Evolutionary conservation across 92 coral and sea anemone genomes (phyloP).

Genomic region (Metridium senile): DNA sequence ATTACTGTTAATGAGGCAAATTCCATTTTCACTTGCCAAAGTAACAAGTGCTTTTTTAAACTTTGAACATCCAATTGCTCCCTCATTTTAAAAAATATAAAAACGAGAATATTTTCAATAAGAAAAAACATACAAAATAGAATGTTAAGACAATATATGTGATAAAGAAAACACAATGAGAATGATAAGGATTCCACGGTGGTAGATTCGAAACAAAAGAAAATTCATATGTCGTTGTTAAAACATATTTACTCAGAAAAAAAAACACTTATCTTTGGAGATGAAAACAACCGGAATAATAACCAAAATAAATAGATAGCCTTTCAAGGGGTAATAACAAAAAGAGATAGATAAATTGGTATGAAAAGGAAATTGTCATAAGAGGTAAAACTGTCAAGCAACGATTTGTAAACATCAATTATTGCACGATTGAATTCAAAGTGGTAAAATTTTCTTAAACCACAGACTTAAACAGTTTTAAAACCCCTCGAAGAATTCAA

Average conservation of each 20-base stretch:
- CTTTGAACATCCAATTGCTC: no score
- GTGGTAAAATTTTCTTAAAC: background rate
- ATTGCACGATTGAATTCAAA: background rate
- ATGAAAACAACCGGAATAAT: background rate
- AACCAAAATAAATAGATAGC: background rate
- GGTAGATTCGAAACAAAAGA: background rate
- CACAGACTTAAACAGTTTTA: background rate
- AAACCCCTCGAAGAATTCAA: background rate
- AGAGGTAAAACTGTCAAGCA: background rate
- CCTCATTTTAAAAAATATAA: no score
- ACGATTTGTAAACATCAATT: background rate
- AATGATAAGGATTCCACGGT: background rate
- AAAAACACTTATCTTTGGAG: background rate
- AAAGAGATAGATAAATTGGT: background rate
- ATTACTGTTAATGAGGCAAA: background rate
- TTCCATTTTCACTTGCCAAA: background rate
- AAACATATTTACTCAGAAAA: background rate
- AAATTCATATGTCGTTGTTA: background rate
- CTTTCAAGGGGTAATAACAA: background rate
- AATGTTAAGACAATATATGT: background rate
- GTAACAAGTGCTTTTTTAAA: background rate
- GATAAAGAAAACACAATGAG: background rate
- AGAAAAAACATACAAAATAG: no score
- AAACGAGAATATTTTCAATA: no score
- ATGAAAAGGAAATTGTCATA: no score